Conservation (phyloP, 2,888 invertebrate genomes). For the Trachelus iudaicus region DNA sequence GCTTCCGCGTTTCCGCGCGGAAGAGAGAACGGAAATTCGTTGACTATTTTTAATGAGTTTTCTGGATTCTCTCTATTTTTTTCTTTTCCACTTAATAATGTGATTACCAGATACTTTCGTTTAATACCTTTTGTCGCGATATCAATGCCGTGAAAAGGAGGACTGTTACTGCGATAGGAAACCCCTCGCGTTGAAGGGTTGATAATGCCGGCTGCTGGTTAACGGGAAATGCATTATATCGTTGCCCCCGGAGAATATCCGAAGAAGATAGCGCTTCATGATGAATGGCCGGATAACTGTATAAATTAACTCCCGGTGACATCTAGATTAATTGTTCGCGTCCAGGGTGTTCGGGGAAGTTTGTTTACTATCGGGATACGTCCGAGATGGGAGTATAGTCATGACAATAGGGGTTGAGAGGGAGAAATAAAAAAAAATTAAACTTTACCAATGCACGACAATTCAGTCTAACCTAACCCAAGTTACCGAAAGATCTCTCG, state of each 20-base stretch:
- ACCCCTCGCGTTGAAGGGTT: conserved; percentile 53
- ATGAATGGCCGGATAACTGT: conserved; percentile 56
- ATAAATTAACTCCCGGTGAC: conserved; percentile 62
- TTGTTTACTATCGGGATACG: neutral
- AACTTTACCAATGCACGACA: neutral
- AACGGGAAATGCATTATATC: conserved; percentile 47
- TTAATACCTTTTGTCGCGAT: neutral
- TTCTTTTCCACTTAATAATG: neutral
- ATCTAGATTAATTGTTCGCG: conserved; percentile 61
- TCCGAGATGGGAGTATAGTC: neutral
- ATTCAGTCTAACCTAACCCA: neutral
- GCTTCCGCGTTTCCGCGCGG: neutral
- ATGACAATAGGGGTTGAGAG: neutral
- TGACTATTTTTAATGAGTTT: neutral
- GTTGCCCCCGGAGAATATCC: conserved; percentile 36
- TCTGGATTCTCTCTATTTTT: neutral
- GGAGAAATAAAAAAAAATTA: neutral
- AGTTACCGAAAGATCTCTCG: too few relatives aligned
- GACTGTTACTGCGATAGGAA: conserved; percentile 40
- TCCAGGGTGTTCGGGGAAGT: conserved; percentile 17
- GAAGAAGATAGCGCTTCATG: conserved; percentile 57
- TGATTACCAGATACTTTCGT: neutral
- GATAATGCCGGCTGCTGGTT: conserved; percentile 48
- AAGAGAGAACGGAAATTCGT: neutral
- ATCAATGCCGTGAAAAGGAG: neutral